These are phyloP conservation scores for Cloeon dipterum DNA, from an alignment of 2,888 invertebrate species.

Conservation along the genomic window DNA sequence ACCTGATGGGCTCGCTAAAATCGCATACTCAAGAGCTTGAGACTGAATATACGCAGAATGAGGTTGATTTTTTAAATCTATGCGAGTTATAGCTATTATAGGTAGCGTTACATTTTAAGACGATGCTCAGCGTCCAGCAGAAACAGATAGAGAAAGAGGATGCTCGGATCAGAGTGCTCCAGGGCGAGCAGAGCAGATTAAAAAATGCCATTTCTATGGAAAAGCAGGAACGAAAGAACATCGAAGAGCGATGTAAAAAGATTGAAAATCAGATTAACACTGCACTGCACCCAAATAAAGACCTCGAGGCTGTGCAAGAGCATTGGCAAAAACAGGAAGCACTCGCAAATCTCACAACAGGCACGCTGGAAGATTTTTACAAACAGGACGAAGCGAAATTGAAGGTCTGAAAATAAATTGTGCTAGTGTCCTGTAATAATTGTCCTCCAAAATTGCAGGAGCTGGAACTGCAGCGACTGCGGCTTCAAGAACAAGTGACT, in stretches of 20 bases:
- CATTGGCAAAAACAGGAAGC: neutral
- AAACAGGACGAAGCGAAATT: neutral
- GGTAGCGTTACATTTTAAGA: too few relatives aligned
- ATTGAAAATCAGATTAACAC: neutral
- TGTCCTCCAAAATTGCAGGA: too few relatives aligned
- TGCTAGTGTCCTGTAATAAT: too few relatives aligned
- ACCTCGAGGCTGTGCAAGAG: neutral
- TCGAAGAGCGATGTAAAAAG: neutral
- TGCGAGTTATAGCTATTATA: too few relatives aligned
- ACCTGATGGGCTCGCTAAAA: neutral
- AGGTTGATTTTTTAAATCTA: too few relatives aligned
- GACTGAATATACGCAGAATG: neutral
- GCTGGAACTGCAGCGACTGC: neutral
- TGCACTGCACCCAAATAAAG: neutral
- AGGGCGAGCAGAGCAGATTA: neutral
- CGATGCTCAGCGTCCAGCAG: neutral
- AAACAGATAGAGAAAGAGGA: neutral
- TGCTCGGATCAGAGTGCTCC: neutral
- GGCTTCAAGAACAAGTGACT: neutral
- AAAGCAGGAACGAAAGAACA: neutral
- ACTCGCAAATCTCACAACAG: neutral
- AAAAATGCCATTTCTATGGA: neutral
- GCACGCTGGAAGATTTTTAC: neutral
- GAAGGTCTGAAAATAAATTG: too few relatives aligned
- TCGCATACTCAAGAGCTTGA: neutral